These are phyloP conservation scores for Sebastes schlegelii DNA, from an alignment of 2,113 vertebrate species.

Conservation along the genomic window DNA sequence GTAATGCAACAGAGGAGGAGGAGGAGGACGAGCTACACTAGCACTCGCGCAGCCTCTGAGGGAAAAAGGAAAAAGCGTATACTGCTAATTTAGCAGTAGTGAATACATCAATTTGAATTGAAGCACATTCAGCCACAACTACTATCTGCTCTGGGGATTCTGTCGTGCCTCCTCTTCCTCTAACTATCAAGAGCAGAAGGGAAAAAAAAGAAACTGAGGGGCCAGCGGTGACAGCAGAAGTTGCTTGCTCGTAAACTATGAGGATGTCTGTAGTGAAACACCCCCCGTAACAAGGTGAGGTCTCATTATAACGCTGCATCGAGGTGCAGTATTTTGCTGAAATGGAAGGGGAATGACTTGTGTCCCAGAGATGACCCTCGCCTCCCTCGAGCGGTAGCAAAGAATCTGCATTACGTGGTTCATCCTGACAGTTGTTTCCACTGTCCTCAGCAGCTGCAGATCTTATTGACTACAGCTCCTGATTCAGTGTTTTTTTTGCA, in stretches of 20 bases:
- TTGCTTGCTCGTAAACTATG: constrained; percentile 1
- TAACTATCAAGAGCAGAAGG: constrained; percentile 26
- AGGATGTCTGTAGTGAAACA: constrained; percentile 8
- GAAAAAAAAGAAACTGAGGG: neutral
- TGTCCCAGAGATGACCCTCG: constrained; percentile 23
- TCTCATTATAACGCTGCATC: constrained; percentile 25
- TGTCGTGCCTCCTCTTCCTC: neutral
- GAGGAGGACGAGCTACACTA: constrained; percentile 26
- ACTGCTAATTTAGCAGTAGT: constrained; percentile 40
- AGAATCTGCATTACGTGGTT: constrained; percentile 45
- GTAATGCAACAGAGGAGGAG: constrained; percentile 4
- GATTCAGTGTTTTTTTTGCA: constrained; percentile 44
- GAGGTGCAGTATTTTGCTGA: constrained; percentile 6
- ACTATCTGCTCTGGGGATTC: constrained; percentile 30
- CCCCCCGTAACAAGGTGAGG: constrained; percentile 10
- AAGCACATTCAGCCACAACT: constrained; percentile 31
- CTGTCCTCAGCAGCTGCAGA: constrained; percentile 54
- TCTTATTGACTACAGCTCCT: constrained; percentile 43
- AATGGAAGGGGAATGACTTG: constrained; percentile 17
- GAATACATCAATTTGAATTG: constrained; percentile 49
- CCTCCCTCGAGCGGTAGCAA: constrained; percentile 23
- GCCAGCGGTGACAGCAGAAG: constrained; percentile 27
- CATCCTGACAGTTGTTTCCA: constrained; percentile 48
- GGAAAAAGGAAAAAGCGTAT: constrained; percentile 1
- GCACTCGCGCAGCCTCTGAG: constrained; percentile 21